phyloP scores from a whole-genome alignment of 1,140 invertebrate genomes.

The Temnothorax nylanderi region DNA sequence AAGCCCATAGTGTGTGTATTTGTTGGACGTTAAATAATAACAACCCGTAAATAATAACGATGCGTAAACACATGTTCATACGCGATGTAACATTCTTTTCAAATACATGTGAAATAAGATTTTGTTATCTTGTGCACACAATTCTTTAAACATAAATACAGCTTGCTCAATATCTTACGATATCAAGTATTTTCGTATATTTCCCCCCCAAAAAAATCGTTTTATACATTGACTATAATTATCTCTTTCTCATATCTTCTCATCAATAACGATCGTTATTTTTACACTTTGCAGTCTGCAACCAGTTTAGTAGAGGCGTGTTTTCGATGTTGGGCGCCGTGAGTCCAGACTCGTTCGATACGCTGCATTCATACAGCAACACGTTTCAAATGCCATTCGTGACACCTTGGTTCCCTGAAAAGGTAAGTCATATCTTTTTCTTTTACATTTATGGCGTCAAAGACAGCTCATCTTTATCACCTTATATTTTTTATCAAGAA shows the following conservation, averaged over 20 bases:
- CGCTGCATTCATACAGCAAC: conserved; percentile 97
- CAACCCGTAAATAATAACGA: not conserved
- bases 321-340: conserved; percentile 96
- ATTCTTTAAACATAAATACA: not conserved
- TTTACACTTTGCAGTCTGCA: conserved; percentile 92
- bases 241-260: not conserved
- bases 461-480: not conserved
- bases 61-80: not conserved
- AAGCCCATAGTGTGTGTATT: not conserved
- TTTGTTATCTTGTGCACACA: not conserved
- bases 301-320: conserved; percentile 95
- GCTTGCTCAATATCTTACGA: not conserved
- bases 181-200: not conserved
- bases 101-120: not conserved
- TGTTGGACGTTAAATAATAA: conserved; percentile 40
- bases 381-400: conserved; percentile 98
- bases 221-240: not conserved
- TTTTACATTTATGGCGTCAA: not conserved
- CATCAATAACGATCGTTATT: not conserved
- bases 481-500: not conserved
- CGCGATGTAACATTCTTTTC: not conserved
- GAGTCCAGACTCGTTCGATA: conserved; percentile 96
- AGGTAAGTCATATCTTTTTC: conserved; percentile 87
- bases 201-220: not conserved
- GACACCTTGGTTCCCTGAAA: conserved; percentile 96